These are phyloP conservation scores for Dugesia japonica DNA, from an alignment of 2,888 invertebrate species.

Conservation along the genomic window DNA sequence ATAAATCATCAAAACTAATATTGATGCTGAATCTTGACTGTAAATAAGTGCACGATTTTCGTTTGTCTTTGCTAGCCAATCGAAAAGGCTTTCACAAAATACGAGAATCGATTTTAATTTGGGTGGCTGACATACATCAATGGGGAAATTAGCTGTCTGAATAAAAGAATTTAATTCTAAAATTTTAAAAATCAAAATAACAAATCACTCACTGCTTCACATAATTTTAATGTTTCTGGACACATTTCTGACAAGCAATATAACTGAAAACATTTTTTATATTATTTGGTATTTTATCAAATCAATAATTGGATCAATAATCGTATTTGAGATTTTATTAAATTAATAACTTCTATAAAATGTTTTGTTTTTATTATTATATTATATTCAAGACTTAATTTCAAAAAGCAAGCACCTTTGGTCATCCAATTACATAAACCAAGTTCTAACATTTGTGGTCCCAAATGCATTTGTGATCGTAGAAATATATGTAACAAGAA, in stretches of 20 bases:
- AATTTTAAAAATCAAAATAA: not conserved
- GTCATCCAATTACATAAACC: too few species aligned
- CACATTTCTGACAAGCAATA: not conserved
- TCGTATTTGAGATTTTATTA: too few species aligned
- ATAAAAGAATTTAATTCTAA: not conserved
- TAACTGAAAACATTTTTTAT: too few species aligned
- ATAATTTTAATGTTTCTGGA: not conserved
- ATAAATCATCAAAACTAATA: not conserved
- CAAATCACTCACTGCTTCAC: not conserved
- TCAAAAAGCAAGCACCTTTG: too few species aligned
- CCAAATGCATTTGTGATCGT: too few species aligned
- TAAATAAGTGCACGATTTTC: not conserved
- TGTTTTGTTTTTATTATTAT: too few species aligned
- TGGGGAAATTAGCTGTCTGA: not conserved
- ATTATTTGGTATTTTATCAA: too few species aligned
- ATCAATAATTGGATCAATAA: too few species aligned
- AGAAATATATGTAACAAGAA: too few species aligned
- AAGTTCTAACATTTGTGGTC: too few species aligned
- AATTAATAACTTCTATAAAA: too few species aligned
- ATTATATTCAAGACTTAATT: too few species aligned
- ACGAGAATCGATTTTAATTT: not conserved
- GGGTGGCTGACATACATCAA: not conserved
- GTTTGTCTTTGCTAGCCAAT: not conserved
- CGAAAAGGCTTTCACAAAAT: conserved; percentile 5
- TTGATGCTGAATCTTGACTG: not conserved